phyloP scores from a whole-genome alignment of 2,797 vertebrate genomes.

The Galago senegalensis region DNA sequence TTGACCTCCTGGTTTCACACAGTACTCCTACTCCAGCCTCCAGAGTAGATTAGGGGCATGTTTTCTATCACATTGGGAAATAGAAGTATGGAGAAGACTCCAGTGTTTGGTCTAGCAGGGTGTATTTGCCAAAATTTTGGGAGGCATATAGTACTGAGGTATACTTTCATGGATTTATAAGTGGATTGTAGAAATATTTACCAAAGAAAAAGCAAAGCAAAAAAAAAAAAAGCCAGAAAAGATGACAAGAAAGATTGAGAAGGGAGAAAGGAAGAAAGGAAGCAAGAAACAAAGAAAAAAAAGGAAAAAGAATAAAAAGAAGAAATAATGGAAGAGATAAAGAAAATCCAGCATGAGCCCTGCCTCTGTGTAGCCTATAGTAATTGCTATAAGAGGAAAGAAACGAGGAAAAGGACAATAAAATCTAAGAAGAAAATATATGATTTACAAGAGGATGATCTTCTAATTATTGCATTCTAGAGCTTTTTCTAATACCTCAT shows the following conservation, averaged over 20 bases:
- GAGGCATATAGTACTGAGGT: not conserved
- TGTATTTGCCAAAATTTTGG: not conserved
- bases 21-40: not conserved
- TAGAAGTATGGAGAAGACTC: not conserved
- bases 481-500: not conserved
- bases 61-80: not conserved
- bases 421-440: not conserved
- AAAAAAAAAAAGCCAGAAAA: not conserved
- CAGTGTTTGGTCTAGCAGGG: not conserved
- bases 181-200: not conserved
- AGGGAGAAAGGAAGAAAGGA: not conserved
- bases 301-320: not conserved
- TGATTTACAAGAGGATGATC: not conserved
- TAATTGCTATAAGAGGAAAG: not conserved
- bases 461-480: not conserved
- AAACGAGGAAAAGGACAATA: not conserved
- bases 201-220: not conserved
- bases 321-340: slow-evolving; percentile 4
- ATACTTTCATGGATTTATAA: not conserved
- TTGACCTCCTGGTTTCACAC: not conserved
- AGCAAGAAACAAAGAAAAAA: not conserved
- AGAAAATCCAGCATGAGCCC: not conserved
- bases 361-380: not conserved
- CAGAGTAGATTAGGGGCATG: not conserved
- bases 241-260: not conserved